A percentile compares a stretch with the other conserved stretches of the same genome.
phyloP scores from a whole-genome alignment of 2,797 vertebrate genomes.

The Rhinophrynus dorsalis region DNA sequence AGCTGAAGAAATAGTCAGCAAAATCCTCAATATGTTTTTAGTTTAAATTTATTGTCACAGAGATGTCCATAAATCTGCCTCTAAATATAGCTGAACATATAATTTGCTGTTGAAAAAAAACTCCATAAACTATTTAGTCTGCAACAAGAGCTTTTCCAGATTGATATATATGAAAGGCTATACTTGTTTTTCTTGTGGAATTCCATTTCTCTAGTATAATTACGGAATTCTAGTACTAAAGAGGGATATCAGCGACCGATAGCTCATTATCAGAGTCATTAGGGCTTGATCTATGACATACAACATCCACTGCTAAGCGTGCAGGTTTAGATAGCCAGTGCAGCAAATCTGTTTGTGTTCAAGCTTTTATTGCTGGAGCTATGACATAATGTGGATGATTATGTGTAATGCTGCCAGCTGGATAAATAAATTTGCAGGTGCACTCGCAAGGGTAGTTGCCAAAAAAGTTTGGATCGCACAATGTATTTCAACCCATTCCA shows the following conservation, averaged over 20 bases:
- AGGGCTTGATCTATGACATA: constrained; percentile 30
- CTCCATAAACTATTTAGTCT: neutral
- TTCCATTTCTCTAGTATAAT: neutral
- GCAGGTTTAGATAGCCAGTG: constrained; percentile 19
- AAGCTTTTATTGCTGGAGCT: constrained; percentile 29
- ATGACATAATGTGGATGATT: constrained; percentile 46
- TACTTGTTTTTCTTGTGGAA: neutral
- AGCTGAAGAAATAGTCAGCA: neutral
- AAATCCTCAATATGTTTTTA: constrained; percentile 24
- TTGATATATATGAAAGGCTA: neutral
- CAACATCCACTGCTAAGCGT: constrained; percentile 16
- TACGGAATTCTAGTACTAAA: constrained; percentile 10
- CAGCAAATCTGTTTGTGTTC: constrained; percentile 31
- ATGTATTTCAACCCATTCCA: constrained; percentile 33
- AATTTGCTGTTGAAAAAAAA: neutral
- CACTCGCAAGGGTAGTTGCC: constrained; percentile 13
- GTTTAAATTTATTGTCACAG: neutral
- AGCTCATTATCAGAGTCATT: constrained; percentile 37
- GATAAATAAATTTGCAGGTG: constrained; percentile 41
- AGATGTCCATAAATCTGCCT: neutral
- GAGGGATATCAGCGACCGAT: constrained; percentile 24
- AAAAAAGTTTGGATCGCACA: constrained; percentile 30
- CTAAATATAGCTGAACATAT: constrained; percentile 24
- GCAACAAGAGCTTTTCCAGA: neutral
- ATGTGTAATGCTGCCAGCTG: constrained; percentile 40